Evolutionary conservation across 2,113 vertebrate species (phyloP).

Genomic region (Picathartes gymnocephalus): DNA sequence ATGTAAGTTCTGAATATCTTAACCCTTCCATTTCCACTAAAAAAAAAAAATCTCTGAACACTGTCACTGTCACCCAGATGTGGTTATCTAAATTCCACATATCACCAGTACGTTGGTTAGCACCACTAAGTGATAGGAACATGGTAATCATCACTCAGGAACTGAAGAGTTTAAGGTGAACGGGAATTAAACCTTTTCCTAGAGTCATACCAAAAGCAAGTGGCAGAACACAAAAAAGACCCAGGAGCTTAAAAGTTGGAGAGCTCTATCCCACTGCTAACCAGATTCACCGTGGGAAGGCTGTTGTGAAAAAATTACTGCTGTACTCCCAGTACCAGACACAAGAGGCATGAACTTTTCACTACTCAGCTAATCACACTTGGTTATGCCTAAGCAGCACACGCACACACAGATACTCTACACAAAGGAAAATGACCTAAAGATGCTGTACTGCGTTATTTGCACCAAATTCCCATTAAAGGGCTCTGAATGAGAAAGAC

Average conservation of each 20-base stretch:
- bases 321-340: background rate
- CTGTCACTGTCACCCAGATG: background rate
- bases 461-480: background rate
- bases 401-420: background rate
- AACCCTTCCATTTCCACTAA: background rate
- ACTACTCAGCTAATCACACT: background rate
- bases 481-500: background rate
- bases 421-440: background rate
- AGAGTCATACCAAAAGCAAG: background rate
- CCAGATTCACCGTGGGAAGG: background rate
- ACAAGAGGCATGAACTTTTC: background rate
- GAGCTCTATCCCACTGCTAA: background rate
- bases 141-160: background rate
- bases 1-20: background rate
- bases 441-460: background rate
- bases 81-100: background rate
- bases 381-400: background rate
- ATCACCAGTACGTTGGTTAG: background rate
- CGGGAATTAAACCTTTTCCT: background rate
- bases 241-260: background rate
- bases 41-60: background rate
- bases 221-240: background rate
- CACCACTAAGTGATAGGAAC: background rate
- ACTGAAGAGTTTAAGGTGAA: background rate
- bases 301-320: background rate